phyloP scores from a whole-genome alignment of 2,888 invertebrate species.

The Xestia c-nigrum region DNA sequence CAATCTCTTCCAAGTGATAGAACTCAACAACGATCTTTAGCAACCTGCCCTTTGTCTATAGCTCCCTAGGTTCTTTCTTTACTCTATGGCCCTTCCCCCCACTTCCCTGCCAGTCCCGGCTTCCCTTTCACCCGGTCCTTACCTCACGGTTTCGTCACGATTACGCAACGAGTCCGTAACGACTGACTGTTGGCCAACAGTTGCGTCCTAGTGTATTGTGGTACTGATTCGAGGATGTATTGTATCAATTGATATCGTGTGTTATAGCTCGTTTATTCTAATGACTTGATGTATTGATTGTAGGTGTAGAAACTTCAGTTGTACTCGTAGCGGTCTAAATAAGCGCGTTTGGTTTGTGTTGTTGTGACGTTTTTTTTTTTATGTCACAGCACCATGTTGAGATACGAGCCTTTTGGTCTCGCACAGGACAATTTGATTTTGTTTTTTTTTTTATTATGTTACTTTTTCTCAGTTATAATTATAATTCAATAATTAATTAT shows the following conservation, averaged over 20 bases:
- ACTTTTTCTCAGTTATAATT: too few relatives aligned
- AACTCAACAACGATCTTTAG: background rate
- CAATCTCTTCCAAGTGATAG: background rate
- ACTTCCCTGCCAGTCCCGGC: constrained; percentile 41
- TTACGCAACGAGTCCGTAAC: constrained; percentile 62
- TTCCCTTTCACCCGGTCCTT: constrained; percentile 68
- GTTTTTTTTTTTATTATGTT: too few relatives aligned
- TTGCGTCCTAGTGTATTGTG: constrained; percentile 50
- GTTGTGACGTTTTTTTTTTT: too few relatives aligned
- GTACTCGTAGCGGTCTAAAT: background rate
- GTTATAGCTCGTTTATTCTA: constrained; percentile 30
- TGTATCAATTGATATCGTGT: constrained; percentile 49
- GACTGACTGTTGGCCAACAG: constrained; percentile 57
- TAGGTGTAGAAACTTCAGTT: constrained; percentile 14
- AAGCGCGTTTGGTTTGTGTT: background rate
- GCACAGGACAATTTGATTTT: too few relatives aligned
- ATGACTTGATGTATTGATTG: constrained; percentile 35
- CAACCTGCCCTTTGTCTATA: constrained; percentile 31
- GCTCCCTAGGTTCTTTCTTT: constrained; percentile 13
- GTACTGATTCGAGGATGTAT: constrained; percentile 47
- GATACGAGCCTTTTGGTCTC: too few relatives aligned
- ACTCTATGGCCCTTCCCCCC: constrained; percentile 24
- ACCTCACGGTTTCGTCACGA: constrained; percentile 60
- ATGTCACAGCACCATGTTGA: too few relatives aligned
- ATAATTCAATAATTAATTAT: too few relatives aligned